A percentile compares a stretch with the other conserved stretches of the same genome.
phyloP scores from a whole-genome alignment of 2,888 invertebrate species.

The Azorinus chamasolen region DNA sequence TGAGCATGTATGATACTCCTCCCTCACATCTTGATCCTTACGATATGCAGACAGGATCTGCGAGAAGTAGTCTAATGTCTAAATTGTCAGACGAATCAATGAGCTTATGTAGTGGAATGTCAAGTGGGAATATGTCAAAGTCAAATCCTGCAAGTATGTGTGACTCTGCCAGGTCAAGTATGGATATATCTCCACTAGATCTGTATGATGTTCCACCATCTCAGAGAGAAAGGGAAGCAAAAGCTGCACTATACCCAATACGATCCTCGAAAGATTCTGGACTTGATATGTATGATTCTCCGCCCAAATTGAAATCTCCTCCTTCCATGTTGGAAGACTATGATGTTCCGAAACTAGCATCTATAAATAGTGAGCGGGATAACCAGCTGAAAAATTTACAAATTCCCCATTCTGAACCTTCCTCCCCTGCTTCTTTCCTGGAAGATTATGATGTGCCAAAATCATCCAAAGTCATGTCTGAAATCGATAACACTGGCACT shows the following conservation, averaged over 20 bases:
- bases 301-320: slow-evolving; percentile 85
- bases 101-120: slow-evolving; percentile 81
- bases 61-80: slow-evolving; percentile 85
- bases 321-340: slow-evolving; percentile 76
- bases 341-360: slow-evolving; percentile 75
- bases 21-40: slow-evolving; percentile 67
- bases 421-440: slow-evolving; percentile 61
- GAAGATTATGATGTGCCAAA: slow-evolving; percentile 82
- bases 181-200: slow-evolving; percentile 82
- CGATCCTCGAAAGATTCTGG: slow-evolving; percentile 81
- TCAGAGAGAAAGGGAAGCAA: slow-evolving; percentile 61
- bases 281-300: slow-evolving; percentile 89
- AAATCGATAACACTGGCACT: neutral
- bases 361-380: slow-evolving; percentile 41
- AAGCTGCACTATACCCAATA: slow-evolving; percentile 66
- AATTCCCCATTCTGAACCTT: slow-evolving; percentile 54
- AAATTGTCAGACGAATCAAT: slow-evolving; percentile 84
- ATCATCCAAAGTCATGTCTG: slow-evolving; percentile 11
- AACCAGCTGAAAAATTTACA: slow-evolving; percentile 41
- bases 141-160: slow-evolving; percentile 88
- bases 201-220: slow-evolving; percentile 82
- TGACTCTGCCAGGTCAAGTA: slow-evolving; percentile 88
- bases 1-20: slow-evolving; percentile 77
- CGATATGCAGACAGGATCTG: slow-evolving; percentile 75
- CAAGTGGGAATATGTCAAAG: slow-evolving; percentile 86